Conservation (phyloP, 2,113 vertebrate species). For the rabbit (Oryctolagus cuniculus) region mOryCun1.1 NC_091437.1:17774001-17774500, state of each 20-base stretch:
- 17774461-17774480: neutral
- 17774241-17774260: neutral
- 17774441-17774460: neutral
- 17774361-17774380: neutral
- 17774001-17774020: too few relatives aligned
- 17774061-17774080: too few relatives aligned
- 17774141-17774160: too few relatives aligned
- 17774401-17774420: neutral
- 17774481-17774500: neutral
- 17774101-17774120: too few relatives aligned
- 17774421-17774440: neutral
- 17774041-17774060: too few relatives aligned
- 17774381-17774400: neutral
- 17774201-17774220: neutral
- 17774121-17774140: too few relatives aligned
- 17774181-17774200: too few relatives aligned
- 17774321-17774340: neutral
- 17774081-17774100: too few relatives aligned
- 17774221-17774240: neutral
- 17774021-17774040: too few relatives aligned
- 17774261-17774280: neutral
- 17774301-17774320: neutral
- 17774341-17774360: constrained; percentile 5
- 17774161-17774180: too few relatives aligned
- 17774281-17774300: neutral